Evolutionary conservation across 2,888 invertebrate genomes (phyloP).

Genomic region (Drosophila sordidapex): DNA sequence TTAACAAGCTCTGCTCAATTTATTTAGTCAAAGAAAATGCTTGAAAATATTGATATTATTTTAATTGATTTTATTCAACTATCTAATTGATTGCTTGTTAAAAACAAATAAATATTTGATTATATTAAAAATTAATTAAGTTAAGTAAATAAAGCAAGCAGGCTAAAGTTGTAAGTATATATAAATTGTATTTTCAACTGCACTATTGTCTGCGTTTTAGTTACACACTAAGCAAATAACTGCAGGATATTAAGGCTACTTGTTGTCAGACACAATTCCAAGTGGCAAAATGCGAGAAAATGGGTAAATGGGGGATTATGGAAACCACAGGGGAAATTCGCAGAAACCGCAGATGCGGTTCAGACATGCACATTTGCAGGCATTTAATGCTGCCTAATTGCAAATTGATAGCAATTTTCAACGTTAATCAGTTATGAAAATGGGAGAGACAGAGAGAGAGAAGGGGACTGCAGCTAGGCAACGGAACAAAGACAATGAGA

Average conservation of each 20-base stretch:
- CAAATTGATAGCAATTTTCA: constrained; percentile 76
- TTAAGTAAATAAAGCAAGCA: accelerated
- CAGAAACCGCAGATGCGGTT: constrained; percentile 65
- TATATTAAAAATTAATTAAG: not conserved
- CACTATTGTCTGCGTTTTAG: not conserved
- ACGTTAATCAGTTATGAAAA: constrained; percentile 75
- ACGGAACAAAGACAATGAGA: not conserved
- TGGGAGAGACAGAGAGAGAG: not conserved
- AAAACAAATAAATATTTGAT: not conserved
- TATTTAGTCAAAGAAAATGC: not conserved
- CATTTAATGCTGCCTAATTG: constrained; percentile 61
- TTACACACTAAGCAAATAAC: no score
- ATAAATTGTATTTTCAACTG: not conserved
- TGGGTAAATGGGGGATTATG: not conserved
- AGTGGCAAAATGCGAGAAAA: not conserved
- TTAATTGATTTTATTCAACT: not conserved
- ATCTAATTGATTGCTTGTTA: not conserved
- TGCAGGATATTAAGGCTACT: constrained; percentile 1
- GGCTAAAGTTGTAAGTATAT: not conserved
- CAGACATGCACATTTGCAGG: not conserved
- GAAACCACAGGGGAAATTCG: constrained; percentile 59
- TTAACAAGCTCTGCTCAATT: not conserved
- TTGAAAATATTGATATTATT: not conserved
- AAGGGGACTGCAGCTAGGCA: not conserved
- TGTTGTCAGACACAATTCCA: constrained; percentile 11